These are phyloP conservation scores for Brachionus calyciflorus DNA, from an alignment of 1,140 invertebrate species.

Conservation along the genomic window DNA sequence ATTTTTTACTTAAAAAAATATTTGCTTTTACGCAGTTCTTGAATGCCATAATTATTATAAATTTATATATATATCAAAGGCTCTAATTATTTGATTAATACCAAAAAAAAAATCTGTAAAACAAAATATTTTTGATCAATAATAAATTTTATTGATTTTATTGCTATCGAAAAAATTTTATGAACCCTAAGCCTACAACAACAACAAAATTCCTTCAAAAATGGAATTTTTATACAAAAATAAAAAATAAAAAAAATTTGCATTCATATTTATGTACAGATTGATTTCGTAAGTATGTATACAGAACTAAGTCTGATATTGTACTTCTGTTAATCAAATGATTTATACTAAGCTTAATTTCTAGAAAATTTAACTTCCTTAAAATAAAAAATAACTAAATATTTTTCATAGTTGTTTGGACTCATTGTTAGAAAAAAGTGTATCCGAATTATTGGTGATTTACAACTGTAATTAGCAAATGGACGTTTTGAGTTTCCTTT, in stretches of 20 bases:
- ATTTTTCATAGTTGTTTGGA: not conserved
- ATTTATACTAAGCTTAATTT: slow-evolving; percentile 16
- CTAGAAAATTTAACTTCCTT: slow-evolving; percentile 8
- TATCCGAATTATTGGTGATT: no score
- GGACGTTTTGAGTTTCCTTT: no score
- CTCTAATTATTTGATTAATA: no score
- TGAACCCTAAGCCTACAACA: not conserved
- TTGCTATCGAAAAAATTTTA: not conserved
- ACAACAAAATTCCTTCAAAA: not conserved
- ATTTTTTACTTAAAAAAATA: slow-evolving; percentile 17
- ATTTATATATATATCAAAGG: no score
- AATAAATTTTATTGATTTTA: no score
- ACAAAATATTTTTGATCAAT: no score
- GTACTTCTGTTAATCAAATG: slow-evolving; percentile 14
- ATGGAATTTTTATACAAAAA: slow-evolving; percentile 2
- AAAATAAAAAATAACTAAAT: not conserved
- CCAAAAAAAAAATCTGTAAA: no score
- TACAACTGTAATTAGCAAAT: no score
- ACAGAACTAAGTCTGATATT: not conserved
- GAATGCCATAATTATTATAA: no score
- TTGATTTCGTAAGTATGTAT: slow-evolving; percentile 36
- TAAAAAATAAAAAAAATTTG: no score
- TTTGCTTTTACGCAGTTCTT: no score
- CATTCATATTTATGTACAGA: slow-evolving; percentile 8
- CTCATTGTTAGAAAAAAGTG: not conserved